Conservation (phyloP, 2,888 invertebrate genomes). For the Coelinius sp. region DNA sequence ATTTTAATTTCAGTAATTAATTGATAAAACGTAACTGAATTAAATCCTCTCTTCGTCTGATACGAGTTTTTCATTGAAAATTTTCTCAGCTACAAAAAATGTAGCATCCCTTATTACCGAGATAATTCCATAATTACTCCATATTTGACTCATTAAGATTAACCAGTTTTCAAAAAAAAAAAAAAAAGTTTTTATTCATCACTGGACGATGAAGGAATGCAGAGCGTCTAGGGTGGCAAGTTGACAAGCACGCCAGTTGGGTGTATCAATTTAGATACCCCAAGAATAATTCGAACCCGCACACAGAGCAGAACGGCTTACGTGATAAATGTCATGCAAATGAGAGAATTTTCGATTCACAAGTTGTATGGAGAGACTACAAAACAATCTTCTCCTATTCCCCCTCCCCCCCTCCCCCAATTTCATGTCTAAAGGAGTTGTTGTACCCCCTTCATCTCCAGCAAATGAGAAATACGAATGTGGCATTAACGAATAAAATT, state of each 20-base stretch:
- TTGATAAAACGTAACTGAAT: too few species aligned
- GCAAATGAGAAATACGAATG: neutral
- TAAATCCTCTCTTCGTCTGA: neutral
- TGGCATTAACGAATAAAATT: neutral
- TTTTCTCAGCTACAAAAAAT: neutral
- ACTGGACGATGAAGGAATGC: constrained; percentile 33
- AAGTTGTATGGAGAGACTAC: neutral
- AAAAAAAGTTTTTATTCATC: constrained; percentile 2
- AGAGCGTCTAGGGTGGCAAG: constrained; percentile 40
- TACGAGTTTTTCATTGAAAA: neutral
- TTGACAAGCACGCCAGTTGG: constrained; percentile 44
- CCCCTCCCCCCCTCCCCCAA: neutral
- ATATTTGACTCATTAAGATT: neutral
- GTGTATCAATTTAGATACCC: constrained; percentile 45
- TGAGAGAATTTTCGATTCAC: neutral
- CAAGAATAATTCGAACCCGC: constrained; percentile 44
- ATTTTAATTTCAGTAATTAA: too few species aligned
- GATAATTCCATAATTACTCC: neutral
- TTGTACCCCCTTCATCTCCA: too few species aligned
- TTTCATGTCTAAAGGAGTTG: too few species aligned
- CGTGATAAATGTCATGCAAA: constrained; percentile 37
- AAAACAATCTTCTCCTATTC: neutral
- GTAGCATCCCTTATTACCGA: neutral
- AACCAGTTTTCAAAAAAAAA: too few species aligned
- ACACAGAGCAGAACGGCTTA: constrained; percentile 22